These are phyloP conservation scores for Paguma larvata DNA, from an alignment of 2,797 vertebrate genomes.

Conservation along the genomic window DNA sequence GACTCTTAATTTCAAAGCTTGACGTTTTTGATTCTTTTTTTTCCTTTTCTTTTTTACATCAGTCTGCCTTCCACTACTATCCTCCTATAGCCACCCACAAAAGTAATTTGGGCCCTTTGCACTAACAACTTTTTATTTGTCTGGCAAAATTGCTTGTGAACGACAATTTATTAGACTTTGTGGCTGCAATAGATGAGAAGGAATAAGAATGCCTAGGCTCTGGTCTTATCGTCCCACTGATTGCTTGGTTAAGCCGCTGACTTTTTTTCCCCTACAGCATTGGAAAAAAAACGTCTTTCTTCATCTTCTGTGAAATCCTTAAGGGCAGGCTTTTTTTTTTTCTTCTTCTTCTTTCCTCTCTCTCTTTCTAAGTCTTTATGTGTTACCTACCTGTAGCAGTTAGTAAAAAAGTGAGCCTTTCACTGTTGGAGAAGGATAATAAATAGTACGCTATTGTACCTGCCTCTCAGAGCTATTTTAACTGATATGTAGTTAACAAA, in stretches of 20 bases:
- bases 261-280: neutral
- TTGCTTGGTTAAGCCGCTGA: constrained; percentile 51
- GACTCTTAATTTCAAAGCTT: neutral
- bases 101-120: constrained; percentile 73
- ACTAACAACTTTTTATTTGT: constrained; percentile 60
- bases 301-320: constrained; percentile 69
- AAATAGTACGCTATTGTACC: constrained; percentile 43
- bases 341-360: no score
- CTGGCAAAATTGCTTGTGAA: constrained; percentile 62
- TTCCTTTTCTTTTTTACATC: neutral
- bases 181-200: constrained; percentile 6
- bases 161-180: constrained; percentile 48
- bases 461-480: constrained; percentile 74
- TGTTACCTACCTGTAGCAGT: neutral
- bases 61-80: neutral
- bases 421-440: constrained; percentile 43
- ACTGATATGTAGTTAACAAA: constrained; percentile 74
- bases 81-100: constrained; percentile 61
- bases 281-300: constrained; percentile 64
- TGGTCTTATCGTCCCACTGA: constrained; percentile 41
- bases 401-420: constrained; percentile 66
- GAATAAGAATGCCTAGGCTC: constrained; percentile 13
- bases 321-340: neutral
- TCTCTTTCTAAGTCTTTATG: neutral
- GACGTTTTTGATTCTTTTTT: neutral